These are phyloP conservation scores for Dryadula phaetusa DNA, from an alignment of 2,888 invertebrate genomes.

Conservation along the genomic window DNA sequence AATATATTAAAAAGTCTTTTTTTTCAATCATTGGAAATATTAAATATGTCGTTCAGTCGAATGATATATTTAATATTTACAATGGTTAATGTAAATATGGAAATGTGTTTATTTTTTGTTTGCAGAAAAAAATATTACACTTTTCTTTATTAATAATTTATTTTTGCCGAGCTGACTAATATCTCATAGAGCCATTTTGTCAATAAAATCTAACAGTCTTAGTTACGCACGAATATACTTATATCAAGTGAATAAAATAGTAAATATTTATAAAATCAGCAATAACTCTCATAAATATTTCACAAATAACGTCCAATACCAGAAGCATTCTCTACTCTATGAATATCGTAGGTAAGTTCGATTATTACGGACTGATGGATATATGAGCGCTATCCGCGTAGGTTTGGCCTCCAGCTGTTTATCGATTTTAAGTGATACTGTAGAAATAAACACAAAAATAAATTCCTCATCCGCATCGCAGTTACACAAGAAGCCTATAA, in stretches of 20 bases:
- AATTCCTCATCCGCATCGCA: slow-evolving; percentile 56
- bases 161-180: too few relatives aligned
- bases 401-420: slow-evolving; percentile 45
- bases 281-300: slow-evolving; percentile 27
- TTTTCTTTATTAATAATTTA: too few relatives aligned
- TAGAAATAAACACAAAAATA: slow-evolving; percentile 46
- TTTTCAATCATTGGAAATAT: too few relatives aligned
- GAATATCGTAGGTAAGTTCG: slow-evolving; percentile 28
- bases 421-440: slow-evolving; percentile 46
- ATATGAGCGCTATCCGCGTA: slow-evolving; percentile 40
- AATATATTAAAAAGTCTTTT: too few relatives aligned
- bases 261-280: slow-evolving; percentile 30
- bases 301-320: slow-evolving; percentile 29
- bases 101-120: too few relatives aligned
- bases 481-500: slow-evolving; percentile 69
- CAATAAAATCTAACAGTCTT: neutral
- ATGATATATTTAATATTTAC: too few relatives aligned
- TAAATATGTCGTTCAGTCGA: too few relatives aligned
- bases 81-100: too few relatives aligned
- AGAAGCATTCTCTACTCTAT: slow-evolving; percentile 26
- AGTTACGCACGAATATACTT: neutral
- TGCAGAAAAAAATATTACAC: too few relatives aligned
- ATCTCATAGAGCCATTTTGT: too few relatives aligned
- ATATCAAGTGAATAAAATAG: slow-evolving; percentile 8
- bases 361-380: slow-evolving; percentile 39